These are phyloP conservation scores for Dicycla oo DNA, from an alignment of 2,888 invertebrate species.

Conservation along the genomic window DNA sequence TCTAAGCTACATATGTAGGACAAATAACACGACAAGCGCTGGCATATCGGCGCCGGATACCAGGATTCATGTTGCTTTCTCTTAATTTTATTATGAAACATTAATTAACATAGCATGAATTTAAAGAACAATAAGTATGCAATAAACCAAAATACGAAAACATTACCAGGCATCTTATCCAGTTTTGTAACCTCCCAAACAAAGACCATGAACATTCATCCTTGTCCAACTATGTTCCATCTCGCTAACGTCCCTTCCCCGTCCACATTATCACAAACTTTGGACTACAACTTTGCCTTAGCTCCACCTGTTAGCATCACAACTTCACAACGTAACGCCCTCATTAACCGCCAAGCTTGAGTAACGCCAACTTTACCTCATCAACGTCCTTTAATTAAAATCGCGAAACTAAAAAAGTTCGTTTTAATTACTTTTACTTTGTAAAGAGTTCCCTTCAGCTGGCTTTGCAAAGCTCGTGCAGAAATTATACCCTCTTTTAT, in stretches of 20 bases:
- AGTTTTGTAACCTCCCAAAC: neutral
- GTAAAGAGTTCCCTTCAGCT: neutral
- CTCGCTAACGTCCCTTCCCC: constrained; percentile 2
- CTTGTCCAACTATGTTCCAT: constrained; percentile 7
- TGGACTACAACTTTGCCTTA: constrained; percentile 17
- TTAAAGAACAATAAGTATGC: too few relatives aligned
- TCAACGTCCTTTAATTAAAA: constrained; percentile 55
- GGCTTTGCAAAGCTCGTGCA: too few relatives aligned
- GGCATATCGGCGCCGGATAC: too few relatives aligned
- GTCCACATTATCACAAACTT: constrained; percentile 5
- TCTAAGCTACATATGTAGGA: neutral
- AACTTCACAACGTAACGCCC: constrained; percentile 22
- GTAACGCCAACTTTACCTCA: constrained; percentile 38
- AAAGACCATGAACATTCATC: constrained; percentile 26
- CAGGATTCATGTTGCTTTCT: too few relatives aligned
- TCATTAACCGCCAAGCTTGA: constrained; percentile 41
- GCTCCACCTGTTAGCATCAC: constrained; percentile 26
- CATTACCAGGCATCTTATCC: neutral
- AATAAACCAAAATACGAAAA: neutral
- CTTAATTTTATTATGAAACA: too few relatives aligned
- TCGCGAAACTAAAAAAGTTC: constrained; percentile 36
- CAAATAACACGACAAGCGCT: too few relatives aligned
- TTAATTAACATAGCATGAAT: too few relatives aligned
- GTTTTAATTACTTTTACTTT: constrained; percentile 52
- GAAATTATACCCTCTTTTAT: too few relatives aligned